phyloP scores from a whole-genome alignment of 35 echinoderm and acorn worm genomes.

The Apostichopus californicus region DNA sequence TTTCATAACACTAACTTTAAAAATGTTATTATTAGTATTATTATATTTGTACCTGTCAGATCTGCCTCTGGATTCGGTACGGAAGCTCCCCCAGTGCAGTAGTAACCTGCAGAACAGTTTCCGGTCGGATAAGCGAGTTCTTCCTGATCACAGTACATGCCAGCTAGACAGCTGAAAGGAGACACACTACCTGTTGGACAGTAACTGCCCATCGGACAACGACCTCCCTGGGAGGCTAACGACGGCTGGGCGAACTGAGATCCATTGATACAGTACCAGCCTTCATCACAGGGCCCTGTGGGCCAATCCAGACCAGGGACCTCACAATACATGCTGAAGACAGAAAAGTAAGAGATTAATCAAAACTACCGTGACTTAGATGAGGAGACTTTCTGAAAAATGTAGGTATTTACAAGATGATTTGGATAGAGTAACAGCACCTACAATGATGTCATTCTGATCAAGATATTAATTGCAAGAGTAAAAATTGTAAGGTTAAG shows the following conservation, averaged over 20 bases:
- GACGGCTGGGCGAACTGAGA: conserved; percentile 82
- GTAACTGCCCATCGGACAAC: conserved; percentile 76
- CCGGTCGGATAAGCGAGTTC: conserved; percentile 76
- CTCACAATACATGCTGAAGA: conserved; percentile 80
- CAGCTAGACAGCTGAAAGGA: conserved; percentile 73
- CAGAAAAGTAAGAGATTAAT: neutral
- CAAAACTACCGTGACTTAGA: too few relatives aligned
- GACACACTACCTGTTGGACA: conserved; percentile 73
- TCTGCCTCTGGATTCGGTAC: conserved; percentile 64
- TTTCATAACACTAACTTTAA: too few relatives aligned
- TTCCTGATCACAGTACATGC: conserved; percentile 83
- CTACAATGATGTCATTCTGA: too few relatives aligned
- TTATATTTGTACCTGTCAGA: conserved; percentile 60
- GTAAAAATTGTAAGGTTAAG: too few relatives aligned
- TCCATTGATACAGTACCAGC: conserved; percentile 97
- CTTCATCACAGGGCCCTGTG: conserved; percentile 77
- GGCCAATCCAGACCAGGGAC: conserved; percentile 82
- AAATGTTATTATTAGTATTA: too few relatives aligned
- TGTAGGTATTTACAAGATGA: too few relatives aligned
- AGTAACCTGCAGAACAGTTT: conserved; percentile 85
- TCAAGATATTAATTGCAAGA: too few relatives aligned
- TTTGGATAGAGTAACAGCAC: too few relatives aligned
- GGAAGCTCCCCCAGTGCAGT: conserved; percentile 67
- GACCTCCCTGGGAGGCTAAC: conserved; percentile 67
- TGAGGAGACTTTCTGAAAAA: too few relatives aligned